These are phyloP conservation scores for Symphodus melops DNA, from an alignment of 2,113 vertebrate genomes.

Conservation along the genomic window DNA sequence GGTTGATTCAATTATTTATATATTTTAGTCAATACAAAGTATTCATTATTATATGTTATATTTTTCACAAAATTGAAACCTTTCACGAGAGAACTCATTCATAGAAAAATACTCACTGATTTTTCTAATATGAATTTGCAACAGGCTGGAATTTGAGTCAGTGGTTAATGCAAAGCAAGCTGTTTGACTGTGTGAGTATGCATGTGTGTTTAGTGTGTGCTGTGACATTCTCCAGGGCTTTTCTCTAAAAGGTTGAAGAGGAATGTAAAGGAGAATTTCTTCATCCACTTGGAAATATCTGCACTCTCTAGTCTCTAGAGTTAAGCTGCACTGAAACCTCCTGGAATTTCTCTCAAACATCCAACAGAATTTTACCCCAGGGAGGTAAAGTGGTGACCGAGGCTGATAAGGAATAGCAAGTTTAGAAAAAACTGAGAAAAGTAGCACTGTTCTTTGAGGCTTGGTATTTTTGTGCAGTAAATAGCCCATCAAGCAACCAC, in stretches of 20 bases:
- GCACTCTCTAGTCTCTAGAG: slow-evolving; percentile 25
- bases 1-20: too few species aligned
- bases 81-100: too few species aligned
- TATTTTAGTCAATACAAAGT: too few species aligned
- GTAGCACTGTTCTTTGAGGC: not conserved
- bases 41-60: too few species aligned
- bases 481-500: not conserved
- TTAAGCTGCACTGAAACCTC: slow-evolving; percentile 25
- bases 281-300: slow-evolving; percentile 68
- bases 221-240: slow-evolving; percentile 68
- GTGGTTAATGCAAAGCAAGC: slow-evolving; percentile 1
- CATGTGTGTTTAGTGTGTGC: slow-evolving; percentile 15
- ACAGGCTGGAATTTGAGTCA: too few species aligned
- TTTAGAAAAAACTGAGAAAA: slow-evolving; percentile 3
- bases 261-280: slow-evolving; percentile 68
- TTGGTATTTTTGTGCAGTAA: not conserved
- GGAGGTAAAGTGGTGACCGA: slow-evolving; percentile 10
- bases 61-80: too few species aligned
- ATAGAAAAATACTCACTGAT: too few species aligned
- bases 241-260: slow-evolving; percentile 55
- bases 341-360: slow-evolving; percentile 35
- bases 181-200: slow-evolving; percentile 1
- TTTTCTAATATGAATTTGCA: too few species aligned
- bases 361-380: not conserved
- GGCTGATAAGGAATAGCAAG: slow-evolving; percentile 24